Evolutionary conservation across 2,797 vertebrate genomes (phyloP).

Genomic region (Poliocrania exsul): DNA sequence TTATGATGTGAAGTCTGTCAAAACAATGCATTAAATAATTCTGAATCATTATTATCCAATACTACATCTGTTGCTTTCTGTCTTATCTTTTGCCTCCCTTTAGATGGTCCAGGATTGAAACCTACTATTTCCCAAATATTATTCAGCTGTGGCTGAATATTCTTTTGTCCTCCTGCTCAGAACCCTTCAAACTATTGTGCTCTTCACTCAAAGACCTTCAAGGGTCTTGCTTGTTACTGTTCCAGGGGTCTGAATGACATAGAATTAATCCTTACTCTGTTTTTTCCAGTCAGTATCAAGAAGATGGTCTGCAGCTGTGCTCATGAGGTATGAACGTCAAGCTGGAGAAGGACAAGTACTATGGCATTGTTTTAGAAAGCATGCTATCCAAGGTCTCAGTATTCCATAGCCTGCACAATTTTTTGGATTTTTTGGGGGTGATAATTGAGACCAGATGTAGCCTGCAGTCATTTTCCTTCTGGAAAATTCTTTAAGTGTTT

Average conservation of each 20-base stretch:
- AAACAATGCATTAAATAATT: constrained; percentile 79
- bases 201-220: background rate
- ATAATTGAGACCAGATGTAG: background rate
- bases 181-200: background rate
- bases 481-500: background rate
- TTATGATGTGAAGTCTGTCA: constrained; percentile 75
- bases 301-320: background rate
- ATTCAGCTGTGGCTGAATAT: background rate
- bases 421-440: background rate
- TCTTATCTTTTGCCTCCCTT: background rate
- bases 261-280: background rate
- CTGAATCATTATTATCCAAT: constrained; percentile 64
- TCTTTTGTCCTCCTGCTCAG: background rate
- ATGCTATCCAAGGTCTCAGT: background rate
- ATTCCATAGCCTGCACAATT: background rate
- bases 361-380: background rate
- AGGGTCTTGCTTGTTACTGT: background rate
- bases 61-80: constrained; percentile 26
- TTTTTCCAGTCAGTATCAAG: background rate
- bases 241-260: background rate
- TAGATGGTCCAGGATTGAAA: constrained; percentile 46
- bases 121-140: background rate
- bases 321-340: rapidly evolving
- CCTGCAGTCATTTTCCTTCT: background rate
- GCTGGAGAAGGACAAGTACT: background rate